phyloP scores from a whole-genome alignment of 2,888 invertebrate species.

The Andrena minutula region DNA sequence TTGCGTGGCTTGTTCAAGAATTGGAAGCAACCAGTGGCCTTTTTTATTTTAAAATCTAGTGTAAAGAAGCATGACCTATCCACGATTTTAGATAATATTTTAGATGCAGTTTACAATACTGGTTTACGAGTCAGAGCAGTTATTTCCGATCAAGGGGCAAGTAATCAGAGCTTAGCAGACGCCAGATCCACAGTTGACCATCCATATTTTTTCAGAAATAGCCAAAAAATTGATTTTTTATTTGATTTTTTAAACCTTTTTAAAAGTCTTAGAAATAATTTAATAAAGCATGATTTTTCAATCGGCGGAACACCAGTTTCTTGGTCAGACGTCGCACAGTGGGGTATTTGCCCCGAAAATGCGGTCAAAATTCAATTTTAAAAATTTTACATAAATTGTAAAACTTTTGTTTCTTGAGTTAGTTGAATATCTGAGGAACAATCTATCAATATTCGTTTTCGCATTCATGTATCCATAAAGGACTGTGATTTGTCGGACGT shows the following conservation, averaged over 20 bases:
- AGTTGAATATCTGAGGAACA: too few species aligned
- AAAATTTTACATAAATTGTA: too few species aligned
- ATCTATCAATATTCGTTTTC: too few species aligned
- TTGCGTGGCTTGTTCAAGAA: neutral
- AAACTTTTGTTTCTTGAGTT: too few species aligned
- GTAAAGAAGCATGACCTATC: neutral
- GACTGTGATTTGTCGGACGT: too few species aligned
- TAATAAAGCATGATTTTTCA: conserved; percentile 1
- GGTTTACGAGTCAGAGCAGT: neutral
- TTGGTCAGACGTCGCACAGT: neutral
- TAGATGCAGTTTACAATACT: neutral
- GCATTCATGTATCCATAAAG: too few species aligned
- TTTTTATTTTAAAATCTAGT: neutral
- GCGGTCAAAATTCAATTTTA: too few species aligned
- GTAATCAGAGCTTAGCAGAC: conserved; percentile 12
- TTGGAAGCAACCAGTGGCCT: neutral
- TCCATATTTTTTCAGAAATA: neutral
- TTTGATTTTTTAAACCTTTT: conserved; percentile 1
- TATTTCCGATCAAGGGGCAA: neutral
- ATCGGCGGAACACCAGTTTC: neutral
- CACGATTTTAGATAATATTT: conserved; percentile 1
- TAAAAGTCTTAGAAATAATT: neutral
- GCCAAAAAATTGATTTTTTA: neutral
- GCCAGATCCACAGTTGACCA: too few species aligned
- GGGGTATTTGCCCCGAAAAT: too few species aligned